phyloP scores from a whole-genome alignment of 2,888 invertebrate genomes.

The Diplolepis rosae region DNA sequence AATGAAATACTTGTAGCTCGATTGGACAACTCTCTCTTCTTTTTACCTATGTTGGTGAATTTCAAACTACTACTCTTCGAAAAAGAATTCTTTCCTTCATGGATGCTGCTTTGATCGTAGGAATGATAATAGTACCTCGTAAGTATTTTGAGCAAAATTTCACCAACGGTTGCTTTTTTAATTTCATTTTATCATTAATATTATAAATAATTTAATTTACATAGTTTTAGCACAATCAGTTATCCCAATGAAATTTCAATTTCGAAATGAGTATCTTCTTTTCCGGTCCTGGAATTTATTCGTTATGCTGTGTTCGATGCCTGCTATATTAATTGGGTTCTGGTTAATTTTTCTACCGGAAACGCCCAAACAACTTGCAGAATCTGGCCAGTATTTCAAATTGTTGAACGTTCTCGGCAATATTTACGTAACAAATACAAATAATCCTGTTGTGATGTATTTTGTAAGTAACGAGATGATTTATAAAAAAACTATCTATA shows the following conservation, averaged over 20 bases:
- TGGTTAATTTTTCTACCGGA: constrained; percentile 85
- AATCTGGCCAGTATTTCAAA: constrained; percentile 83
- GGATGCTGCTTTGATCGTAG: constrained; percentile 87
- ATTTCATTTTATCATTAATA: too few species aligned
- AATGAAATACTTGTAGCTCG: constrained; percentile 75
- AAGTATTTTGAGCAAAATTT: too few species aligned
- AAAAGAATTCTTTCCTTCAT: constrained; percentile 87
- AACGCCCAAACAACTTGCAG: constrained; percentile 87
- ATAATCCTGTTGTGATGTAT: constrained; percentile 4
- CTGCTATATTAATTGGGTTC: constrained; percentile 79
- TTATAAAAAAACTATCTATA: too few species aligned
- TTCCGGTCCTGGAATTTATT: constrained; percentile 87
- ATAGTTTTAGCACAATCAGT: constrained; percentile 86
- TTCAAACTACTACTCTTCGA: constrained; percentile 84
- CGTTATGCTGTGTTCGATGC: constrained; percentile 82
- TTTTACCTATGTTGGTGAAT: constrained; percentile 87
- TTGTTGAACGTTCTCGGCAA: constrained; percentile 80
- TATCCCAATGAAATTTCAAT: constrained; percentile 78
- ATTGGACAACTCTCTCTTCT: constrained; percentile 87
- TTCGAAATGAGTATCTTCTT: constrained; percentile 2
- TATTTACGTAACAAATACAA: constrained; percentile 81
- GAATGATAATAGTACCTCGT: constrained; percentile 84
- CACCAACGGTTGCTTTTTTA: too few species aligned
- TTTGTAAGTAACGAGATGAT: constrained; percentile 26
- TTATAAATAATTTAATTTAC: neutral